Conservation (phyloP, 2,888 invertebrate genomes). For the Athalia rosae region DNA sequence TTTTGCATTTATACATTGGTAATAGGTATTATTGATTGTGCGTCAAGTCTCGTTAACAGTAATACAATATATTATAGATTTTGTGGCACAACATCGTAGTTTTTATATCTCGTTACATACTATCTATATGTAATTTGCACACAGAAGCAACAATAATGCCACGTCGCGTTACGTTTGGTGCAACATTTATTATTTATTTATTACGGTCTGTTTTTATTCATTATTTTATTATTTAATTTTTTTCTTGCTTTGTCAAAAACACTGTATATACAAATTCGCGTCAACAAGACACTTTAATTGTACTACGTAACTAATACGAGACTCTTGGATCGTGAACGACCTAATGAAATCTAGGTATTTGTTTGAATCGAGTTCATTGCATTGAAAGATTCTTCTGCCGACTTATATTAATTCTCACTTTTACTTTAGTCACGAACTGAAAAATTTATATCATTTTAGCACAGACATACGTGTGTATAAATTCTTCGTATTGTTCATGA, state of each 20-base stretch:
- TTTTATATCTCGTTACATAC: conserved; percentile 40
- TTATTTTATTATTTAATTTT: background rate
- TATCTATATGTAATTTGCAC: conserved; percentile 28
- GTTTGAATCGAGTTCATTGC: too few relatives aligned
- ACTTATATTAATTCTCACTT: too few relatives aligned
- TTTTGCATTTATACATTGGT: background rate
- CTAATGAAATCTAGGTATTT: too few relatives aligned
- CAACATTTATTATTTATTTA: conserved; percentile 14
- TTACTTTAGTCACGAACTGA: too few relatives aligned
- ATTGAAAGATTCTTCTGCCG: too few relatives aligned
- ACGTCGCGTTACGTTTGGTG: conserved; percentile 47
- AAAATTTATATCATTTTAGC: too few relatives aligned
- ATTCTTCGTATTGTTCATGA: too few relatives aligned
- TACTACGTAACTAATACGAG: background rate
- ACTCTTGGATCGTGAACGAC: background rate
- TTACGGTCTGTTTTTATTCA: background rate
- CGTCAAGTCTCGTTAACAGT: conserved; percentile 57
- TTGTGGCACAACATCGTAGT: conserved; percentile 51
- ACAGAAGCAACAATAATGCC: conserved; percentile 54
- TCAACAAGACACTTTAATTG: background rate
- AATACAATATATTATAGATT: conserved; percentile 50
- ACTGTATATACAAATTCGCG: conserved; percentile 23
- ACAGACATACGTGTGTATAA: too few relatives aligned
- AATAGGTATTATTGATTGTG: conserved; percentile 58
- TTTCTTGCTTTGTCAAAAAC: conserved; percentile 10